Conservation (phyloP, 2,113 vertebrate species). For the Lepisosteus oculatus region DNA sequence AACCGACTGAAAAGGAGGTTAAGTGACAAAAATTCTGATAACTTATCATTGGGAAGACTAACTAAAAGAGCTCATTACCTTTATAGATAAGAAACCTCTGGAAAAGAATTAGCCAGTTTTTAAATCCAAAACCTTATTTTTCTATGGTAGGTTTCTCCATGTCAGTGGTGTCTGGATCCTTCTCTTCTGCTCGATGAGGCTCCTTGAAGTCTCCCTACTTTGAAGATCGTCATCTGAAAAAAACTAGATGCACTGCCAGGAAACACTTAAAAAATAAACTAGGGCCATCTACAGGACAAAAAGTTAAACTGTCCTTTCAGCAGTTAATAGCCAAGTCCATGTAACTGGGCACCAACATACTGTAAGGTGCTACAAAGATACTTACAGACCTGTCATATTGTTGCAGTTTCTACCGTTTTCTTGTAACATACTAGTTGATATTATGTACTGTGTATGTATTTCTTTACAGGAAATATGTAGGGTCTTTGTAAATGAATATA, state of each 20-base stretch:
- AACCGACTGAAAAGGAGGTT: too few relatives aligned
- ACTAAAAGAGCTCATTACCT: too few relatives aligned
- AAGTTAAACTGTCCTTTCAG: constrained; percentile 10
- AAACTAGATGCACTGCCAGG: constrained; percentile 65
- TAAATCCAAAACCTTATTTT: not conserved
- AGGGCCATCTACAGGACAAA: too few relatives aligned
- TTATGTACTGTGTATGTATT: constrained; percentile 88
- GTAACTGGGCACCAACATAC: constrained; percentile 45
- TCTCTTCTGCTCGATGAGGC: constrained; percentile 19
- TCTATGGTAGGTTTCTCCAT: constrained; percentile 38
- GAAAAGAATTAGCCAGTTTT: not conserved
- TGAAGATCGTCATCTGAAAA: constrained; percentile 14
- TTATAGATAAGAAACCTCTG: too few relatives aligned
- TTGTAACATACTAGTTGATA: constrained; percentile 84
- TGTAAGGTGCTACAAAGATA: constrained; percentile 53
- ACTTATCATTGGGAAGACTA: too few relatives aligned
- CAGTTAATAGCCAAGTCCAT: constrained; percentile 31
- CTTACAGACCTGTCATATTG: constrained; percentile 45
- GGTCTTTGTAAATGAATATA: constrained; percentile 92
- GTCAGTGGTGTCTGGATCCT: constrained; percentile 31
- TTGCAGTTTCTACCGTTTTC: constrained; percentile 78
- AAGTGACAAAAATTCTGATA: too few relatives aligned
- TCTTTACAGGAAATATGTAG: constrained; percentile 77
- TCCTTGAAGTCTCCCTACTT: constrained; percentile 21
- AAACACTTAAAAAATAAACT: constrained; percentile 38